Conservation (phyloP, 2,797 vertebrate genomes). For the Cossypha caffra region DNA sequence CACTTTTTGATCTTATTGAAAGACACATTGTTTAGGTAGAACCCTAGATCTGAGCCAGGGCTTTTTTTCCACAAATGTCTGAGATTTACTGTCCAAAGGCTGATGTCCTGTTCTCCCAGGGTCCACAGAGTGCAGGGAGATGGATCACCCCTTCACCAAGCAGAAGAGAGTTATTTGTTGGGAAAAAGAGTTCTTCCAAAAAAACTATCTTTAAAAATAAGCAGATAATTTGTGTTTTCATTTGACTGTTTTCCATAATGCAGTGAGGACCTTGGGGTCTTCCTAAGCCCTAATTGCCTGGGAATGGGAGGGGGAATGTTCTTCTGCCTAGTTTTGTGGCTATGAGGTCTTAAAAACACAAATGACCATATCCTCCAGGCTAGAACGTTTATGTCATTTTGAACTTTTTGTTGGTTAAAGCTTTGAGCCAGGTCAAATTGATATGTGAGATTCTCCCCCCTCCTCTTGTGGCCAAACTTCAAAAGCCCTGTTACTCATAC, state of each 20-base stretch:
- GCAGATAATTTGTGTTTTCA: not conserved
- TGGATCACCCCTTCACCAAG: not conserved
- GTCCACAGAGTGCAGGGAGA: not conserved
- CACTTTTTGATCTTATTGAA: not conserved
- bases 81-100: not conserved
- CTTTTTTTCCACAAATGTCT: not conserved
- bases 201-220: not conserved
- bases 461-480: constrained; percentile 8
- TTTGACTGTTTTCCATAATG: not conserved
- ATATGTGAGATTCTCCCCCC: not conserved
- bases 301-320: not conserved
- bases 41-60: fast-evolving
- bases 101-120: not conserved
- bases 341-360: not conserved
- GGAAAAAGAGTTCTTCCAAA: not conserved
- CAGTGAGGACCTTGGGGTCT: not conserved
- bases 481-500: not conserved
- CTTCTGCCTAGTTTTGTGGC: not conserved
- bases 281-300: not conserved
- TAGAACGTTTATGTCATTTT: not conserved
- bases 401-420: not conserved
- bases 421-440: not conserved
- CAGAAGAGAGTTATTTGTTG: not conserved
- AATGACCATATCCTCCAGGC: not conserved
- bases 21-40: not conserved